phyloP scores from a whole-genome alignment of 2,113 vertebrate genomes.

The Recurvirostra avosetta region DNA sequence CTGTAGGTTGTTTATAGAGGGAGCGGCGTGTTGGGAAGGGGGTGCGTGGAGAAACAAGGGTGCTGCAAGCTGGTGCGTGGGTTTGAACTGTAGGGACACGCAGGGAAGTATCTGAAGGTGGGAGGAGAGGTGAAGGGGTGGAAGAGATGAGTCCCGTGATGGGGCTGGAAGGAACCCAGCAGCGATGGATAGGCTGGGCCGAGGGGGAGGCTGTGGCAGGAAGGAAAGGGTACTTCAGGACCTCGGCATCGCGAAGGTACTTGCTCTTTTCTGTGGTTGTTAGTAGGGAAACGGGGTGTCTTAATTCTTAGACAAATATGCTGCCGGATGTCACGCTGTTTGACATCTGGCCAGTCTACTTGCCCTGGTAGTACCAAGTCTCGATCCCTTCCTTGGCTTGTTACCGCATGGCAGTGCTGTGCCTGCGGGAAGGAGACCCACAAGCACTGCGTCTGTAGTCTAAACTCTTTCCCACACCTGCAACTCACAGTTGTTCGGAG shows the following conservation, averaged over 20 bases:
- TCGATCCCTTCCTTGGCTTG: background rate
- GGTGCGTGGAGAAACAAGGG: background rate
- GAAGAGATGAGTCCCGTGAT: background rate
- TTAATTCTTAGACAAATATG: background rate
- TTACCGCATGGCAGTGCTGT: background rate
- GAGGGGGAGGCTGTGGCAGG: background rate
- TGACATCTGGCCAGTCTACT: background rate
- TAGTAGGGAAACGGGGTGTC: background rate
- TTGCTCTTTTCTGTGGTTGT: background rate
- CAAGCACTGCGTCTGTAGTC: background rate
- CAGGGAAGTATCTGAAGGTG: background rate
- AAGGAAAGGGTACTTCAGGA: background rate
- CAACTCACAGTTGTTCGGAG: background rate
- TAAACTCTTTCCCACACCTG: background rate
- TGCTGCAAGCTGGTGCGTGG: background rate
- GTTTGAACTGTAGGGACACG: background rate
- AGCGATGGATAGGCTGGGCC: background rate
- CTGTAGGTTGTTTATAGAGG: accelerated
- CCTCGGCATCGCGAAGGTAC: too few relatives aligned
- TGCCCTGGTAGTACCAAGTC: background rate
- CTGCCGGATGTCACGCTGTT: background rate
- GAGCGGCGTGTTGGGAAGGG: background rate
- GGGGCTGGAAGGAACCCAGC: background rate
- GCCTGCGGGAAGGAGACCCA: background rate
- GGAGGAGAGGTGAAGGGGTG: background rate